Evolutionary conservation across 2,888 invertebrate species (phyloP).

Genomic region (Prenolepis imparis): DNA sequence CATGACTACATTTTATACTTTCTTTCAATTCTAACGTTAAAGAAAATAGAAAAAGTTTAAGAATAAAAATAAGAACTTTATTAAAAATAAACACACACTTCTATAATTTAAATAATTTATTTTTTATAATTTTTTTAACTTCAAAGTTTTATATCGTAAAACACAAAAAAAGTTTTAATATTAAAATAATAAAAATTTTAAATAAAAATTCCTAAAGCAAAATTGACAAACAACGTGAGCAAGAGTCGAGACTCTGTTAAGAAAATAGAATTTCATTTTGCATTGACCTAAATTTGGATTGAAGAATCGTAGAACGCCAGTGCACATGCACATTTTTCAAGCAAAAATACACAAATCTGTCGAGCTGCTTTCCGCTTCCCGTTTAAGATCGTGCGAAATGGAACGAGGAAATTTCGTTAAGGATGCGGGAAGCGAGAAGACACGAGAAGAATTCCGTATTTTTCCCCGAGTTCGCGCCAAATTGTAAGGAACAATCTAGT

Average conservation of each 20-base stretch:
- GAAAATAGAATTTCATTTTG: conserved; percentile 43
- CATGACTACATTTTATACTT: conserved; percentile 1
- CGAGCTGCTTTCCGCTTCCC: conserved; percentile 28
- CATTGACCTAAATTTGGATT: conserved; percentile 46
- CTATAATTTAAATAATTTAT: conserved; percentile 39
- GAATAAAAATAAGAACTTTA: conserved; percentile 9
- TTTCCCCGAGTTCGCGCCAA: conserved; percentile 1
- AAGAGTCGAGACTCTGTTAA: not conserved
- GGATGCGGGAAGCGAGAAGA: conserved; percentile 22
- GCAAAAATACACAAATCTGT: conserved; percentile 44
- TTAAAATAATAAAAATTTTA: conserved; percentile 26
- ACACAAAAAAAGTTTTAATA: conserved; percentile 20
- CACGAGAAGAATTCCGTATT: conserved; percentile 20
- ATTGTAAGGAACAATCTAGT: not conserved
- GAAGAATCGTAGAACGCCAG: conserved; percentile 21
- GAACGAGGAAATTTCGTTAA: conserved; percentile 38
- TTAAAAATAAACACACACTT: conserved; percentile 3
- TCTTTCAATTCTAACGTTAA: conserved; percentile 8
- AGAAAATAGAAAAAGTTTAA: conserved; percentile 14
- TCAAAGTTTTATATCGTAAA: conserved; percentile 15
- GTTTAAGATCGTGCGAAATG: conserved; percentile 44
- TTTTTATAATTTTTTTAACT: conserved; percentile 6
- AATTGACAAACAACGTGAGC: conserved; percentile 33
- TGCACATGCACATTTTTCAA: conserved; percentile 13
- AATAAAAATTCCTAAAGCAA: conserved; percentile 22